Percentiles rank a stretch among this genome's conserved stretches.
These are phyloP conservation scores for Anarhynchus alexandrinus DNA, from an alignment of 2,113 vertebrate genomes.

Conservation along the genomic window DNA sequence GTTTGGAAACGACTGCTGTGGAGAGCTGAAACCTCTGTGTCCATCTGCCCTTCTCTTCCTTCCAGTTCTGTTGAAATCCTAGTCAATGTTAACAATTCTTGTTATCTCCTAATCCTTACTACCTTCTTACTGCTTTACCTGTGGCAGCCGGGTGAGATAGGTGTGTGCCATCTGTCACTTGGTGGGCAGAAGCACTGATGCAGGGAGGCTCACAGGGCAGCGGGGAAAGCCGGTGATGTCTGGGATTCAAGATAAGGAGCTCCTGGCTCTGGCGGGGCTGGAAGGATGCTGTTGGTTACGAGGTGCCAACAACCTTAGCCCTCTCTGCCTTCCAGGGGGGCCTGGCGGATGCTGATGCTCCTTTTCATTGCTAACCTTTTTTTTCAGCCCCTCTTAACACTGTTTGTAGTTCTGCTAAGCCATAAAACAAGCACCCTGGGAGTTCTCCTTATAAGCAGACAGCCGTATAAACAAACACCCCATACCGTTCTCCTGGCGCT, in stretches of 20 bases:
- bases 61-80: not conserved
- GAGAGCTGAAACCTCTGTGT: accelerated
- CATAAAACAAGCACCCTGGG: not conserved
- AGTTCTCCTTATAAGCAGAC: constrained; percentile 52
- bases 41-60: not conserved
- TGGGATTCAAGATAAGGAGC: not conserved
- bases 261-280: not conserved
- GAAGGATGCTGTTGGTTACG: not conserved
- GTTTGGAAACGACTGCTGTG: accelerated
- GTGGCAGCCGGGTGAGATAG: accelerated
- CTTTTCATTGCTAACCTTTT: not conserved
- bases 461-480: constrained; percentile 54
- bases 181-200: not conserved
- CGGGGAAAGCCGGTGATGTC: accelerated
- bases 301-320: not conserved
- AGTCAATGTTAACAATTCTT: accelerated
- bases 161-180: accelerated
- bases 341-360: not conserved
- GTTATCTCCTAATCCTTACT: too few species aligned
- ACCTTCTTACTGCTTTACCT: not conserved
- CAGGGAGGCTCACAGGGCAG: accelerated
- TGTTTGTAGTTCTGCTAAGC: not conserved
- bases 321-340: not conserved
- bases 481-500: not conserved
- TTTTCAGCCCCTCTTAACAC: not conserved